Evolutionary conservation across 2,797 vertebrate species (phyloP).

Genomic region (Mareca strepera): DNA sequence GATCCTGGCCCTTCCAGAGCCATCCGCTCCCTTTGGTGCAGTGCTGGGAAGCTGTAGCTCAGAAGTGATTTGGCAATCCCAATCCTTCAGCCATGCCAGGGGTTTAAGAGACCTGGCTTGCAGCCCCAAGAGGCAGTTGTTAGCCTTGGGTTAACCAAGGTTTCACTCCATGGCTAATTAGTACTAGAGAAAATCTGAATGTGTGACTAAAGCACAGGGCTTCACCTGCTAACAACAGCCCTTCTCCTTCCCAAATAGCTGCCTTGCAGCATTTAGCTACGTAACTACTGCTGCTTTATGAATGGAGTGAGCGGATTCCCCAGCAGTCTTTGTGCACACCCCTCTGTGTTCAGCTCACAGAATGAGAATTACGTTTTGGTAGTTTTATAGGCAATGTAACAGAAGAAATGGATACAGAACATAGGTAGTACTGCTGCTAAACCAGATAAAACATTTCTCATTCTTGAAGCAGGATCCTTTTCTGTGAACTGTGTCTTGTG

Average conservation of each 20-base stretch:
- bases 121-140: background rate
- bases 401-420: background rate
- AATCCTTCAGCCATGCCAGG: background rate
- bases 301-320: background rate
- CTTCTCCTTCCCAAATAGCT: background rate
- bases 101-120: background rate
- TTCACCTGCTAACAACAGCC: background rate
- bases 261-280: background rate
- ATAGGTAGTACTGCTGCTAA: background rate
- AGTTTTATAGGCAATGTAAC: background rate
- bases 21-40: background rate
- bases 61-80: background rate
- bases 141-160: background rate
- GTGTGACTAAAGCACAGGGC: background rate
- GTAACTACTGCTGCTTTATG: background rate
- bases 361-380: background rate
- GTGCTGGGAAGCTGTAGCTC: background rate
- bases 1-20: background rate
- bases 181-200: background rate
- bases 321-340: accelerated
- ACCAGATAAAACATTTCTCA: background rate
- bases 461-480: background rate
- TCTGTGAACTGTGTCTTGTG: conserved; percentile 11
- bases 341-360: background rate
- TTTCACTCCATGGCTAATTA: background rate